Evolutionary conservation across 2,113 vertebrate genomes (phyloP).

Genomic region (Rhinoderma darwinii): DNA sequence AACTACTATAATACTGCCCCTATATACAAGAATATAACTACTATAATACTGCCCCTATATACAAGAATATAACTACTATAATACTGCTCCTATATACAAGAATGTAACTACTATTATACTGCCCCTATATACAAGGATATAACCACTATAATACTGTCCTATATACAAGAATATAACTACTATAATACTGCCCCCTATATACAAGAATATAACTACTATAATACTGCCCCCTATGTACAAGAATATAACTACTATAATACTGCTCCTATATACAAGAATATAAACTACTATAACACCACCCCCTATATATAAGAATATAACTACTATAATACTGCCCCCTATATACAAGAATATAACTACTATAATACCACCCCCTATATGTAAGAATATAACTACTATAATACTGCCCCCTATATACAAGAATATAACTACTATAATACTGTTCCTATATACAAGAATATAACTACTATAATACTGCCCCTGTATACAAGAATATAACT

Average conservation of each 20-base stretch:
- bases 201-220: background rate
- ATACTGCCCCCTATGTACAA: background rate
- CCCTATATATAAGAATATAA: background rate
- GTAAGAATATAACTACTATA: background rate
- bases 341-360: background rate
- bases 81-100: background rate
- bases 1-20: too few species aligned
- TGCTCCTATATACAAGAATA: background rate
- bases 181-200: conserved; percentile 1
- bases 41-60: conserved; percentile 3
- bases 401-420: background rate
- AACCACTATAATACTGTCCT: background rate
- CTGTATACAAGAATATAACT: too few species aligned
- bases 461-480: too few species aligned
- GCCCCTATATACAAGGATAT: too few species aligned
- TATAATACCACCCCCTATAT: background rate
- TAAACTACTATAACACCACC: background rate
- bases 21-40: background rate
- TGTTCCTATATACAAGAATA: too few species aligned
- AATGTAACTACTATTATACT: background rate
- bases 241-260: background rate
- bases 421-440: too few species aligned
- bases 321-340: background rate
- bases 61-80: conserved; percentile 8
- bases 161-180: conserved; percentile 8